Conservation (phyloP, 2,888 invertebrate genomes). For the Sipha maydis region DNA sequence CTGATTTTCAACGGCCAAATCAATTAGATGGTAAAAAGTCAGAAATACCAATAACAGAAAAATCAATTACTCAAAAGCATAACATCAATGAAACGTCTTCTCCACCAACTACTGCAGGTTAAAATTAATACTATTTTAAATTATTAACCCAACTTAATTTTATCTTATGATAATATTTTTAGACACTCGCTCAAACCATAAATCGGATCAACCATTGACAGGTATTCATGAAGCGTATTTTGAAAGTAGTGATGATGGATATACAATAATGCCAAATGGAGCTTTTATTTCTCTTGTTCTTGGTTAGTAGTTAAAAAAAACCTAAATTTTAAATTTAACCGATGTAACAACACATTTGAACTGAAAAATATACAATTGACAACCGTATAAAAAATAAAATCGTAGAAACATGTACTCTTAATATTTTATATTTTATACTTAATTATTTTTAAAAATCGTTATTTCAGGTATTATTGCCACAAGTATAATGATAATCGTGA, state of each 20-base stretch:
- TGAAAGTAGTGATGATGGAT: conserved; percentile 64
- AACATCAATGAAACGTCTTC: conserved; percentile 22
- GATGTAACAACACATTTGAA: background rate
- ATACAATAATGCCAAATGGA: conserved; percentile 74
- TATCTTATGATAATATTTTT: background rate
- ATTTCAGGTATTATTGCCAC: conserved; percentile 81
- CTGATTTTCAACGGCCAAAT: conserved; percentile 32
- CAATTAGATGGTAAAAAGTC: conserved; percentile 40
- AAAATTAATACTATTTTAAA: background rate
- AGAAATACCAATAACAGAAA: conserved; percentile 34
- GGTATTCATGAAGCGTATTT: conserved; percentile 63
- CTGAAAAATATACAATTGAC: background rate
- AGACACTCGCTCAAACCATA: conserved; percentile 61
- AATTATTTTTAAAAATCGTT: conserved; percentile 59
- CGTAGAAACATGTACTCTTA: background rate
- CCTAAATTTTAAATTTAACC: background rate
- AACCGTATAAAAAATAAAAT: background rate
- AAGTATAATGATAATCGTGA: conserved; percentile 80
- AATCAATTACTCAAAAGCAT: conserved; percentile 28
- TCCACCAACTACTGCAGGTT: conserved; percentile 41
- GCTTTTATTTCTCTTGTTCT: conserved; percentile 83
- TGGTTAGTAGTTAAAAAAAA: conserved; percentile 70
- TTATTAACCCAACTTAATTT: background rate
- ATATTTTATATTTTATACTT: background rate
- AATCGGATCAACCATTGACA: conserved; percentile 64